Evolutionary conservation across 1,140 invertebrate genomes (phyloP).

Genomic region (Scylla paramamosain): DNA sequence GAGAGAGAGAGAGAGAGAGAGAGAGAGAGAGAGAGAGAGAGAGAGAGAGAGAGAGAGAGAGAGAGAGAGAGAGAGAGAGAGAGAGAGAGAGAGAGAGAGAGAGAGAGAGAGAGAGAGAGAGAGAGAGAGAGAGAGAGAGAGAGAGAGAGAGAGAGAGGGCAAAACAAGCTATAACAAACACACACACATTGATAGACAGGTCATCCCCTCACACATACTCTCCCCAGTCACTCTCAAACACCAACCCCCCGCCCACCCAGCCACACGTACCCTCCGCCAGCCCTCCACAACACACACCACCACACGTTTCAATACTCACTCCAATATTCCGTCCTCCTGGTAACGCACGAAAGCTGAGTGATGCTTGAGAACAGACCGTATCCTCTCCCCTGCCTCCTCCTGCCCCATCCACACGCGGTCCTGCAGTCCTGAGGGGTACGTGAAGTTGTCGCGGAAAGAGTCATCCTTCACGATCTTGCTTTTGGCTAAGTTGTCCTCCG

Average conservation of each 20-base stretch:
- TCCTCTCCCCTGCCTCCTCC: neutral
- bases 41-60: neutral
- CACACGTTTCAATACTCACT: conserved; percentile 11
- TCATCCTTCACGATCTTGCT: neutral
- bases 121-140: neutral
- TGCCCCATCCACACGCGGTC: neutral
- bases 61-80: no score
- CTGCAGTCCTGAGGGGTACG: neutral
- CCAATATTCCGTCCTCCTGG: conserved; percentile 50
- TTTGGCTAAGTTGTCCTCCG: neutral
- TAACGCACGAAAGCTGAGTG: conserved; percentile 47
- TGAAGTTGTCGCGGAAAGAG: neutral
- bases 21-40: neutral
- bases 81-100: no score
- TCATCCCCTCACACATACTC: neutral
- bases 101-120: conserved; percentile 30
- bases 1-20: neutral
- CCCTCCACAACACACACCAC: neutral
- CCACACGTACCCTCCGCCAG: no score
- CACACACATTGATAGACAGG: neutral
- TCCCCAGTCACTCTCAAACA: neutral
- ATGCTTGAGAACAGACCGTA: neutral
- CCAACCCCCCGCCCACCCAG: neutral
- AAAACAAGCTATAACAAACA: neutral
- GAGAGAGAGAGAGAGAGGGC: neutral